These are phyloP conservation scores for Bos javanicus DNA, from an alignment of 2,113 vertebrate genomes.

Conservation along the genomic window DNA sequence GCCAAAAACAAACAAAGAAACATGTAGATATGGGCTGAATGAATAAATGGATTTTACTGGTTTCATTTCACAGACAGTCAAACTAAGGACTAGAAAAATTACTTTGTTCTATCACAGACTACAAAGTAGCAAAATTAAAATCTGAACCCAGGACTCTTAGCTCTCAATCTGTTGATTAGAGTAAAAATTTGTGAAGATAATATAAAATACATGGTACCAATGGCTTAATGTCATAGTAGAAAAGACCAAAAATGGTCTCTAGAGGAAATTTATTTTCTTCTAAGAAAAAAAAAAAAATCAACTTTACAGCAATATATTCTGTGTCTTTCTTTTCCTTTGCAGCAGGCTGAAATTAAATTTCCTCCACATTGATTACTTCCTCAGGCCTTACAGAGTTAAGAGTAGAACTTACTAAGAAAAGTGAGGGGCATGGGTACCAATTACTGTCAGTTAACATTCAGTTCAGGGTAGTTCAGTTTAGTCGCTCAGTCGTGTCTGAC, in stretches of 20 bases:
- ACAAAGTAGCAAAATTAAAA: background rate
- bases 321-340: background rate
- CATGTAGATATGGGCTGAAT: background rate
- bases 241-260: background rate
- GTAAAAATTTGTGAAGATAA: conserved; percentile 12
- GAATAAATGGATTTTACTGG: background rate
- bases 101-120: background rate
- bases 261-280: background rate
- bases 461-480: background rate
- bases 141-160: background rate
- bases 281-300: background rate
- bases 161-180: background rate
- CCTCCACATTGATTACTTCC: background rate
- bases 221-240: background rate
- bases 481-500: background rate
- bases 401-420: background rate
- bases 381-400: background rate
- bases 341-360: background rate
- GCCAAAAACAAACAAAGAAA: background rate
- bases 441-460: background rate
- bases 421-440: background rate
- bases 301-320: background rate
- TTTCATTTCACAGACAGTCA: background rate
- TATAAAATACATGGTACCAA: background rate
- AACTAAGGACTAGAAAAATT: background rate